Conservation (phyloP, 2,888 invertebrate species). For the Petrolisthes cinctipes region DNA sequence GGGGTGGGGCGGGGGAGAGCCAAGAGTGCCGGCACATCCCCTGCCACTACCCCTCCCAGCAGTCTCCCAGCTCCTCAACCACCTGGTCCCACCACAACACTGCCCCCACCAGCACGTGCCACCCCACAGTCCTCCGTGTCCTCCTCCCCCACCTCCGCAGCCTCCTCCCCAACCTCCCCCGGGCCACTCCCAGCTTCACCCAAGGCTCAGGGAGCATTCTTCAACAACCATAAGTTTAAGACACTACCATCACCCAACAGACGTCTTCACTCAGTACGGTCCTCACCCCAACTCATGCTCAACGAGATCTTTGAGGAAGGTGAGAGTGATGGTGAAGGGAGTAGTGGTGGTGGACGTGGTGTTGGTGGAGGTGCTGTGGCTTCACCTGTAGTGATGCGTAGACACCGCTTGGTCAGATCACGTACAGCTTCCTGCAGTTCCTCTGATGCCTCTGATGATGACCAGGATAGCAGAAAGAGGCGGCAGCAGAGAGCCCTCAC, state of each 20-base stretch:
- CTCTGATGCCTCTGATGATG: conserved; percentile 89
- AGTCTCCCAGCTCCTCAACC: conserved; percentile 39
- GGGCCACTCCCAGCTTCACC: conserved; percentile 62
- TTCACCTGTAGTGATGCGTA: conserved; percentile 70
- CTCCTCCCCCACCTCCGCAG: conserved; percentile 62
- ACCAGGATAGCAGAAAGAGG: conserved; percentile 83
- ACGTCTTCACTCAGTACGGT: conserved; percentile 71
- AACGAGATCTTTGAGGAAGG: conserved; percentile 81
- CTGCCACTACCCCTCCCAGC: conserved; percentile 65
- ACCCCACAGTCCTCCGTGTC: conserved; percentile 65
- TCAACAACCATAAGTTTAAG: conserved; percentile 62
- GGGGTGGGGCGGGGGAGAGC: conserved; percentile 64
- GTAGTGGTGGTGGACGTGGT: conserved; percentile 49
- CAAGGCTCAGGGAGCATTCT: conserved; percentile 47
- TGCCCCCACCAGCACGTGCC: conserved; percentile 32
- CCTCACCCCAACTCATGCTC: conserved; percentile 73
- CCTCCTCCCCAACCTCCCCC: conserved; percentile 64
- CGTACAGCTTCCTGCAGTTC: conserved; percentile 92
- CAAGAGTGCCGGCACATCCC: conserved; percentile 65
- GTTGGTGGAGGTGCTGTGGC: conserved; percentile 66
- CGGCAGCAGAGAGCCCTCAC: conserved; percentile 69
- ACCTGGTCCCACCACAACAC: conserved; percentile 23
- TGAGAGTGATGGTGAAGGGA: conserved; percentile 71
- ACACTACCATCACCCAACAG: conserved; percentile 74
- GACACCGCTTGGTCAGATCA: conserved; percentile 79